phyloP scores from a whole-genome alignment of 1,140 invertebrate genomes.

The Anoplophora glabripennis region DNA sequence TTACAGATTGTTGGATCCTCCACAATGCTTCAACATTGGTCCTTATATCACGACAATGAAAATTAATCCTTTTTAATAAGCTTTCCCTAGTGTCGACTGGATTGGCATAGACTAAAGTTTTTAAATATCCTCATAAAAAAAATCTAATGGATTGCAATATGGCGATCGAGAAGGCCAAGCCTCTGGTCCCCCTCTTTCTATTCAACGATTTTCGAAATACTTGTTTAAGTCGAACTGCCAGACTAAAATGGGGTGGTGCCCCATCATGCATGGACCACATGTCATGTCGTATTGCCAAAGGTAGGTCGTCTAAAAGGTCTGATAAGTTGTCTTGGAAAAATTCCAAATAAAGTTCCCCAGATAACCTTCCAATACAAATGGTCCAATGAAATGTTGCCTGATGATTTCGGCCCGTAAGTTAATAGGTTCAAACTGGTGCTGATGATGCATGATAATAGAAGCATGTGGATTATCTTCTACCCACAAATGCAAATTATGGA shows the following conservation, averaged over 20 bases:
- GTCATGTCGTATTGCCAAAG: too few species aligned
- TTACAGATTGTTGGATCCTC: constrained; percentile 9
- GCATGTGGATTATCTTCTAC: neutral
- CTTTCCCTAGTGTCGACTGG: constrained; percentile 9
- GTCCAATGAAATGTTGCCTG: too few species aligned
- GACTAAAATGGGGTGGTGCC: too few species aligned
- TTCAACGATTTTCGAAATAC: neutral
- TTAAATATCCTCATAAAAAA: constrained; percentile 7
- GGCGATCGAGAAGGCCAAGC: constrained; percentile 4
- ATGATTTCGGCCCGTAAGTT: too few species aligned
- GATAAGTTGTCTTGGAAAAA: too few species aligned
- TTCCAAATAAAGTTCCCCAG: too few species aligned
- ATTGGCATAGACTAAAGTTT: constrained; percentile 18
- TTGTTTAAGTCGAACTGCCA: too few species aligned
- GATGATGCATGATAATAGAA: constrained; percentile 1
- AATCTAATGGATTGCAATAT: neutral
- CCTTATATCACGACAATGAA: constrained; percentile 1
- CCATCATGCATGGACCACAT: too few species aligned
- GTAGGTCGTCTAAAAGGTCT: too few species aligned
- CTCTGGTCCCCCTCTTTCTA: constrained; percentile 3
- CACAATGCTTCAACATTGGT: constrained; percentile 7
- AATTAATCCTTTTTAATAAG: constrained; percentile 9
- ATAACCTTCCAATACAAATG: too few species aligned
- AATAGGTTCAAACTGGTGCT: neutral
- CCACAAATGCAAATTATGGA: constrained; percentile 13